phyloP scores from a whole-genome alignment of 1,140 invertebrate genomes.

The Pogonognathellus flavescens region DNA sequence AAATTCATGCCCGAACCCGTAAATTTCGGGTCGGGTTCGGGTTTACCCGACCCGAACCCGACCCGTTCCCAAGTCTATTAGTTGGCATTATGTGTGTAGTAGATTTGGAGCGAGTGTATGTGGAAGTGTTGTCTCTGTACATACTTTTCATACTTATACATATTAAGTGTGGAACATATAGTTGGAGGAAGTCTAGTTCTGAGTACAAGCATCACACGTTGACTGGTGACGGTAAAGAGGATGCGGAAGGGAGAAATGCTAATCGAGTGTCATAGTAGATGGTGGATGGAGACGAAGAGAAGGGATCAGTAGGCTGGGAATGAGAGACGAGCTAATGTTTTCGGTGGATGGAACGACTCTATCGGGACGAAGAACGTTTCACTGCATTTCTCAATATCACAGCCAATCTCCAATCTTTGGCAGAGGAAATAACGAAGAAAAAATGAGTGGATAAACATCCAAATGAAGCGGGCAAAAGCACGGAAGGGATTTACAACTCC shows the following conservation, averaged over 20 bases:
- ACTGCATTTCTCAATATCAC: slow-evolving; percentile 61
- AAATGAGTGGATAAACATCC: slow-evolving; percentile 67
- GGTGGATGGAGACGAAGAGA: slow-evolving; percentile 35
- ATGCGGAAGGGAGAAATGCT: slow-evolving; percentile 50
- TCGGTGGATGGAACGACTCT: slow-evolving; percentile 61
- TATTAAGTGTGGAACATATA: not conserved
- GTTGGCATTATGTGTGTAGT: not conserved
- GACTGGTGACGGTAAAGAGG: not conserved
- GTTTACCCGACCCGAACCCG: no score
- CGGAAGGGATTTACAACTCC: slow-evolving; percentile 65
- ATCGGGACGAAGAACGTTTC: slow-evolving; percentile 56
- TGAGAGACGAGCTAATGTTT: slow-evolving; percentile 53
- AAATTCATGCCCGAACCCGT: not conserved
- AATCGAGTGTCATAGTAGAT: slow-evolving; percentile 56
- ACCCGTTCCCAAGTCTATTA: no score
- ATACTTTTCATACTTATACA: not conserved
- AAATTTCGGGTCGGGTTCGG: no score
- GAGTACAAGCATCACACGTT: not conserved
- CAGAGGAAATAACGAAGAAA: slow-evolving; percentile 65
- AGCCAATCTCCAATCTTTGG: slow-evolving; percentile 66
- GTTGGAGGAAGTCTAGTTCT: not conserved
- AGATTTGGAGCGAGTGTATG: not conserved
- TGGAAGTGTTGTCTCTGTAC: not conserved
- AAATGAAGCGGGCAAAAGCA: slow-evolving; percentile 63
- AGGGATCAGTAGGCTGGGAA: slow-evolving; percentile 51